A percentile compares a stretch with the other conserved stretches of the same genome.
phyloP scores from a whole-genome alignment of 2,797 vertebrate genomes.

The Austrolebias charrua region DNA sequence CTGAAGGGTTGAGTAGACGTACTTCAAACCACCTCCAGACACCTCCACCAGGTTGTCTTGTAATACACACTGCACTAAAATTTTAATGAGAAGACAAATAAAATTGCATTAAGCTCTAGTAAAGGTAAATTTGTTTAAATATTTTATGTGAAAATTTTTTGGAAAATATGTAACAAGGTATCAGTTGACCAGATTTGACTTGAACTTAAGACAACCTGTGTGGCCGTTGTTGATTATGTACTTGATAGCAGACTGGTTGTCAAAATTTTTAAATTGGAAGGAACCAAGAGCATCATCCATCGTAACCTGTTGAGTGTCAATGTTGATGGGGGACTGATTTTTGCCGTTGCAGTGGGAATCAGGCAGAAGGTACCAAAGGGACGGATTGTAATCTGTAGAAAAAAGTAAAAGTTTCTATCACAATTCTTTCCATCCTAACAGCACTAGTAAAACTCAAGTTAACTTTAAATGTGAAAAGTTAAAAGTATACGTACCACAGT shows the following conservation, averaged over 20 bases:
- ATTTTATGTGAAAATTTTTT: too few relatives aligned
- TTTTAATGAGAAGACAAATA: background rate
- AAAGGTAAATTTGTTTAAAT: background rate
- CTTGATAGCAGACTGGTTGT: conserved; percentile 52
- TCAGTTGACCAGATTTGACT: too few relatives aligned
- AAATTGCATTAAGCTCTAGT: background rate
- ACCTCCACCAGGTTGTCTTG: conserved; percentile 50
- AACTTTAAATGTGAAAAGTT: background rate
- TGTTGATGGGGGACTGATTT: conserved; percentile 70
- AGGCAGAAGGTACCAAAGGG: conserved; percentile 43
- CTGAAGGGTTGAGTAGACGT: conserved; percentile 64
- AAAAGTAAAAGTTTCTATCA: background rate
- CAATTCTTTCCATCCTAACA: too few relatives aligned
- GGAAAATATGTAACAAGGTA: too few relatives aligned
- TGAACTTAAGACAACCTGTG: conserved; percentile 52
- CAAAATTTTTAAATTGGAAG: conserved; percentile 56
- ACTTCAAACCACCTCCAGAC: conserved; percentile 61
- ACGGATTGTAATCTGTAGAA: conserved; percentile 21
- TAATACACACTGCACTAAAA: conserved; percentile 67
- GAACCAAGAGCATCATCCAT: conserved; percentile 6
- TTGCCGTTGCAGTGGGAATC: conserved; percentile 21
- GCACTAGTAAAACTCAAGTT: background rate
- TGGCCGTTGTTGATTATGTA: conserved; percentile 67
- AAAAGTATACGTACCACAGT: conserved; percentile 55
- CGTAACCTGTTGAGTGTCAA: background rate